These are phyloP conservation scores for Volucella inflata DNA, from an alignment of 2,888 invertebrate species.

Conservation along the genomic window DNA sequence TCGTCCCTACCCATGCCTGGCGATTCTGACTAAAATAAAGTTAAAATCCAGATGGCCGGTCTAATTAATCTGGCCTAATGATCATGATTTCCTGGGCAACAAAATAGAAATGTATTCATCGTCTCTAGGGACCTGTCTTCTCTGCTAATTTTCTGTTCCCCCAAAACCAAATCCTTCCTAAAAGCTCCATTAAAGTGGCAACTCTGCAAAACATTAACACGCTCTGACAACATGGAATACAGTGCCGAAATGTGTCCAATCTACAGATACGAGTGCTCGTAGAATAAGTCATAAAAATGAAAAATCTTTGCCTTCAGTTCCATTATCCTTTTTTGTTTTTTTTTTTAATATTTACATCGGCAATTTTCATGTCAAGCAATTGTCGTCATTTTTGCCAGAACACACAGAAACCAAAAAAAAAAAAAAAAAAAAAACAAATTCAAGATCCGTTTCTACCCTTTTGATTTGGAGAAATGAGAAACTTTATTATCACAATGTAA, in stretches of 20 bases:
- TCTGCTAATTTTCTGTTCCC: too few relatives aligned
- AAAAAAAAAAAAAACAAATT: conserved; percentile 5
- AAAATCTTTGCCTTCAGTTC: conserved; percentile 45
- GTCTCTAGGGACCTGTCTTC: too few relatives aligned
- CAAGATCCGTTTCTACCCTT: not conserved
- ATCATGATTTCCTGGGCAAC: too few relatives aligned
- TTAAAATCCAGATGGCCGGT: too few relatives aligned
- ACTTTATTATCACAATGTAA: conserved; percentile 64
- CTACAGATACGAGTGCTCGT: not conserved
- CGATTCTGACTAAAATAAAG: too few relatives aligned
- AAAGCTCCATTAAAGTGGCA: too few relatives aligned
- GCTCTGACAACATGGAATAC: too few relatives aligned
- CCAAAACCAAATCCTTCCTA: too few relatives aligned
- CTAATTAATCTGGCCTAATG: too few relatives aligned
- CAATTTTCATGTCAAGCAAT: conserved; percentile 67
- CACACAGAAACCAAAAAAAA: conserved; percentile 26
- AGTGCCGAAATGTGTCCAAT: not conserved
- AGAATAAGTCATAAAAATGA: conserved; percentile 60
- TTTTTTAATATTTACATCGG: conserved; percentile 64
- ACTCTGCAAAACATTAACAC: too few relatives aligned
- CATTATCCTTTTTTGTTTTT: conserved; percentile 55
- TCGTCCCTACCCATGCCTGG: too few relatives aligned
- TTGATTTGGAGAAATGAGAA: conserved; percentile 48
- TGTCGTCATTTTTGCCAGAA: conserved; percentile 32
- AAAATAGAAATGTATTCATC: too few relatives aligned